phyloP scores from a whole-genome alignment of 2,113 vertebrate species.

The Spea multiplicata region DNA sequence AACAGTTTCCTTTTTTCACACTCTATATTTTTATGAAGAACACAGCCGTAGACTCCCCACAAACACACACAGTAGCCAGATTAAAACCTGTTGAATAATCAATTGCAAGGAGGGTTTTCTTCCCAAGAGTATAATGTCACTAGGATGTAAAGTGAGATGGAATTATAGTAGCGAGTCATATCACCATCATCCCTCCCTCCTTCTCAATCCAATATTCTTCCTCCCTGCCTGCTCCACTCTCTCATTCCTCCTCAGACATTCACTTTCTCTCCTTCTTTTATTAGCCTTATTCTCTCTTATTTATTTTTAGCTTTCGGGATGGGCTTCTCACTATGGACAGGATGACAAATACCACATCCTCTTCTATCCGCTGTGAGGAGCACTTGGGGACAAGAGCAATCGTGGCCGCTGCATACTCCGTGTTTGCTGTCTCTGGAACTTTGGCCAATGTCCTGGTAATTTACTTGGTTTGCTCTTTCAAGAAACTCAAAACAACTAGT shows the following conservation, averaged over 20 bases:
- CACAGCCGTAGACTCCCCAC: neutral
- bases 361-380: constrained; percentile 69
- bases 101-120: constrained; percentile 28
- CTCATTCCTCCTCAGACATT: constrained; percentile 19
- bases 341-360: constrained; percentile 69
- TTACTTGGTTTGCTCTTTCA: constrained; percentile 79
- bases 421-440: constrained; percentile 76
- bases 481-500: constrained; percentile 81
- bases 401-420: constrained; percentile 71
- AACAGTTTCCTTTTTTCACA: neutral
- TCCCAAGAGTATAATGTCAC: constrained; percentile 41
- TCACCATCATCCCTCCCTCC: constrained; percentile 37
- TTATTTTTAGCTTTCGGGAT: constrained; percentile 49
- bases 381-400: constrained; percentile 68
- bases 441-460: constrained; percentile 81
- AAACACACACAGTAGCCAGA: neutral
- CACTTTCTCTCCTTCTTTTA: constrained; percentile 53
- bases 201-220: constrained; percentile 26
- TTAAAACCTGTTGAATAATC: constrained; percentile 42
- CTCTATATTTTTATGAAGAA: neutral
- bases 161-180: constrained; percentile 19
- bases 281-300: constrained; percentile 54
- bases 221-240: constrained; percentile 33
- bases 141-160: constrained; percentile 35
- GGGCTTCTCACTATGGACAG: constrained; percentile 51